Conservation (phyloP, 1,140 invertebrate genomes). For the Eurosta solidaginis region DNA sequence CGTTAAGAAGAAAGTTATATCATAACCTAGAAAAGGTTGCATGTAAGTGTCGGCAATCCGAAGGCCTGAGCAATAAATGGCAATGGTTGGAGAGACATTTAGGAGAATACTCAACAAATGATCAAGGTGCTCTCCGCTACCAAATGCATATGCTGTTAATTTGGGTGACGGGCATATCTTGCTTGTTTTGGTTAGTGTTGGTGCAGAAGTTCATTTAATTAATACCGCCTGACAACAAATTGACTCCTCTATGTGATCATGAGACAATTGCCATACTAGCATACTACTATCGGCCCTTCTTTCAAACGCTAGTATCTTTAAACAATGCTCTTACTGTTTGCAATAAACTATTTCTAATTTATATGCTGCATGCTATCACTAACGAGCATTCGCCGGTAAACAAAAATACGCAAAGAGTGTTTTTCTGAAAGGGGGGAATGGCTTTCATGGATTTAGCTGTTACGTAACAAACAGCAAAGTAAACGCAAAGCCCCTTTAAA, state of each 20-base stretch:
- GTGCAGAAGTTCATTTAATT: neutral
- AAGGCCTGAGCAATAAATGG: neutral
- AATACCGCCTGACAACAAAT: no score
- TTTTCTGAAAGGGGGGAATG: neutral
- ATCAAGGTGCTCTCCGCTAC: neutral
- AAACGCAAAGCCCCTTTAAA: neutral
- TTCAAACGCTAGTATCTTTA: no score
- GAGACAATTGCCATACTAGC: no score
- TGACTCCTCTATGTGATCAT: no score
- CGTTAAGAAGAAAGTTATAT: conserved; percentile 30
- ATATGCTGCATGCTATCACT: no score
- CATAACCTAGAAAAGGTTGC: conserved; percentile 35
- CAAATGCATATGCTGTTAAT: neutral
- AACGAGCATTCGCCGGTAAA: neutral
- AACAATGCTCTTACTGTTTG: neutral
- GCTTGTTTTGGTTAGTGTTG: neutral
- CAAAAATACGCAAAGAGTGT: neutral
- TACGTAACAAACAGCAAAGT: neutral
- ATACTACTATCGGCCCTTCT: no score
- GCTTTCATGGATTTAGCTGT: neutral
- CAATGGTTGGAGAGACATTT: no score
- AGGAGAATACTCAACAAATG: no score
- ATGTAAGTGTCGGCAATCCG: neutral
- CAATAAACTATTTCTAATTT: no score
- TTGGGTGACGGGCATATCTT: neutral